phyloP scores from a whole-genome alignment of 2,888 invertebrate species.

The Mellilla xanthometata region DNA sequence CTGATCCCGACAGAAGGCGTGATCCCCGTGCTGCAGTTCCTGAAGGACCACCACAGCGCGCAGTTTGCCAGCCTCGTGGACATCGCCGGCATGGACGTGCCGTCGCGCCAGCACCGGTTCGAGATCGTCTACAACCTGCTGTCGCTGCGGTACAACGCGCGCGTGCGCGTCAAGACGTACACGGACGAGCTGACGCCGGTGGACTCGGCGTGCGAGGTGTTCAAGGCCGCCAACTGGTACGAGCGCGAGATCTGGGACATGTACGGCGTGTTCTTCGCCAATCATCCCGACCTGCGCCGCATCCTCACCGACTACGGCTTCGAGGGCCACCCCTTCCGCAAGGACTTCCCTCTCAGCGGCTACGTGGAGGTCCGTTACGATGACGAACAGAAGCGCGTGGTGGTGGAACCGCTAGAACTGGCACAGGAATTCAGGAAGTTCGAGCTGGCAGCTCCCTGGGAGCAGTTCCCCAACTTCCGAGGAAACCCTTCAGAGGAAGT shows the following conservation, averaged over 20 bases:
- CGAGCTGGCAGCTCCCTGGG: constrained; percentile 98
- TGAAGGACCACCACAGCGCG: constrained; percentile 97
- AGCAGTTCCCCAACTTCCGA: constrained; percentile 96
- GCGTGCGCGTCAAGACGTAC: constrained; percentile 98
- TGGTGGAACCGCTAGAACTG: constrained; percentile 97
- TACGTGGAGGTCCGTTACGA: constrained; percentile 99
- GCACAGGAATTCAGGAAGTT: constrained; percentile 99
- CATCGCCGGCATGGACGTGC: constrained; percentile 97
- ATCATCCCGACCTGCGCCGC: constrained; percentile 98
- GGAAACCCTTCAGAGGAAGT: constrained; percentile 86
- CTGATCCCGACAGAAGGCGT: constrained; percentile 97
- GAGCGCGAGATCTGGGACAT: constrained; percentile 99
- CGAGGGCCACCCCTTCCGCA: constrained; percentile 98
- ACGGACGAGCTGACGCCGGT: constrained; percentile 98
- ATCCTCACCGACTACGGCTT: constrained; percentile 99
- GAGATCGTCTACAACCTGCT: constrained; percentile 96
- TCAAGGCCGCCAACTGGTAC: constrained; percentile 97
- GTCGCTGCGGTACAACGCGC: constrained; percentile 94
- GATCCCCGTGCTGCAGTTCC: constrained; percentile 93
- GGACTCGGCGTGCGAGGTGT: constrained; percentile 91
- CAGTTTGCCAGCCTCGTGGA: constrained; percentile 96
- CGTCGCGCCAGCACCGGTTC: constrained; percentile 92
- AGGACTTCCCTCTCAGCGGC: constrained; percentile 98
- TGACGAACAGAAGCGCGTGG: constrained; percentile 97
- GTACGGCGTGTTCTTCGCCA: constrained; percentile 98